Percentiles rank a stretch among this genome's conserved stretches.
These are phyloP conservation scores for Artemia sinica DNA, from an alignment of 2,888 invertebrate species.

Conservation along the genomic window DNA sequence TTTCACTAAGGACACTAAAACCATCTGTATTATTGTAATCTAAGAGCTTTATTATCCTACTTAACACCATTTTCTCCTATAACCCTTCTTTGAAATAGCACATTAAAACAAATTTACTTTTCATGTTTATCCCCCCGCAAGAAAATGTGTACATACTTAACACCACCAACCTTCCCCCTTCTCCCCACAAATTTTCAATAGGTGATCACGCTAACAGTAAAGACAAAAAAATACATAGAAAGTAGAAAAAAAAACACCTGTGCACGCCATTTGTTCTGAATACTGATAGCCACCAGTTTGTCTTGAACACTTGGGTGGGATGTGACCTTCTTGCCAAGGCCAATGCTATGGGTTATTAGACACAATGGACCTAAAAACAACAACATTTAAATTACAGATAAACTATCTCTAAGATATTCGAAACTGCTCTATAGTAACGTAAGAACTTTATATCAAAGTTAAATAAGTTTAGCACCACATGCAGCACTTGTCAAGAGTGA, in stretches of 20 bases:
- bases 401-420: not conserved
- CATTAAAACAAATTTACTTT: too few relatives aligned
- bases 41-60: too few relatives aligned
- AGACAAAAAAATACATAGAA: too few relatives aligned
- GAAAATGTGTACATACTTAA: too few relatives aligned
- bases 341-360: slow-evolving; percentile 63
- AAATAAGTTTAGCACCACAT: not conserved
- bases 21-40: too few relatives aligned
- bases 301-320: slow-evolving; percentile 74
- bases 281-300: slow-evolving; percentile 47
- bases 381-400: slow-evolving; percentile 15
- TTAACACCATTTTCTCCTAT: too few relatives aligned
- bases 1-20: too few relatives aligned
- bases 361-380: slow-evolving; percentile 56
- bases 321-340: slow-evolving; percentile 59
- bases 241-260: slow-evolving; percentile 33
- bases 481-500: not conserved
- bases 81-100: too few relatives aligned
- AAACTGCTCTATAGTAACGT: slow-evolving; percentile 4
- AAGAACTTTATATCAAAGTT: not conserved
- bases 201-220: too few relatives aligned
- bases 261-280: slow-evolving; percentile 46
- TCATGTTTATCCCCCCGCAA: too few relatives aligned
- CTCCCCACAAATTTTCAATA: too few relatives aligned
- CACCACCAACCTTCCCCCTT: too few relatives aligned